Conservation (phyloP, 2,113 vertebrate genomes). For the Calidris pugnax region DNA sequence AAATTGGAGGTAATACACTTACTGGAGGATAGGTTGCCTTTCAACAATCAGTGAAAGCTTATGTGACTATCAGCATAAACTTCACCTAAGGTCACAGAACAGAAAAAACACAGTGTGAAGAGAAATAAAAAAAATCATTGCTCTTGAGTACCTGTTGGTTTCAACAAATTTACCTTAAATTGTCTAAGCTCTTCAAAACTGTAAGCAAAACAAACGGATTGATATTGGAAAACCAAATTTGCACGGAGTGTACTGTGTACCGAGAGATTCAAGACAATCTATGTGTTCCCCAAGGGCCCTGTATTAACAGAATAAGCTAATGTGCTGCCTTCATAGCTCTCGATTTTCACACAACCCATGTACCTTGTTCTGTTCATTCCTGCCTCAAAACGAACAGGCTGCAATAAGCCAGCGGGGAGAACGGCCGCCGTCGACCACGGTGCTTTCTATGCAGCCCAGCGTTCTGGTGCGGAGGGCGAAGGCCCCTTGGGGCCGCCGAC, state of each 20-base stretch:
- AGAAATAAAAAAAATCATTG: neutral
- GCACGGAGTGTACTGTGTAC: neutral
- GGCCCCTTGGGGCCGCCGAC: too few species aligned
- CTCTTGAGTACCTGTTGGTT: neutral
- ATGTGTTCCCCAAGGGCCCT: neutral
- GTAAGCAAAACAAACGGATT: neutral
- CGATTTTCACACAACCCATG: neutral
- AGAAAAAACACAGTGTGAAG: neutral
- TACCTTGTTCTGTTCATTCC: neutral
- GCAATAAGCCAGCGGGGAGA: neutral
- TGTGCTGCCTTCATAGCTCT: neutral
- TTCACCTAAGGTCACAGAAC: neutral
- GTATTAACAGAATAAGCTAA: neutral
- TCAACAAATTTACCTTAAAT: neutral
- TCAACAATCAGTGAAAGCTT: neutral
- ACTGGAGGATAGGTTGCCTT: neutral
- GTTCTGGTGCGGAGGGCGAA: fast-evolving
- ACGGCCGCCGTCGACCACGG: fast-evolving
- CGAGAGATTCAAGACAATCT: neutral
- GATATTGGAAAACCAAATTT: neutral
- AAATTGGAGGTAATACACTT: too few species aligned
- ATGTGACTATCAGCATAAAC: neutral
- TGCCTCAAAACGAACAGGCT: neutral
- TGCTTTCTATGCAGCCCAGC: neutral
- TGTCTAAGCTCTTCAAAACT: neutral